Evolutionary conservation across 1,140 invertebrate genomes (phyloP), one percentile per base, ranked within the genome.

Genomic region (Drosophila sproati): DNA sequence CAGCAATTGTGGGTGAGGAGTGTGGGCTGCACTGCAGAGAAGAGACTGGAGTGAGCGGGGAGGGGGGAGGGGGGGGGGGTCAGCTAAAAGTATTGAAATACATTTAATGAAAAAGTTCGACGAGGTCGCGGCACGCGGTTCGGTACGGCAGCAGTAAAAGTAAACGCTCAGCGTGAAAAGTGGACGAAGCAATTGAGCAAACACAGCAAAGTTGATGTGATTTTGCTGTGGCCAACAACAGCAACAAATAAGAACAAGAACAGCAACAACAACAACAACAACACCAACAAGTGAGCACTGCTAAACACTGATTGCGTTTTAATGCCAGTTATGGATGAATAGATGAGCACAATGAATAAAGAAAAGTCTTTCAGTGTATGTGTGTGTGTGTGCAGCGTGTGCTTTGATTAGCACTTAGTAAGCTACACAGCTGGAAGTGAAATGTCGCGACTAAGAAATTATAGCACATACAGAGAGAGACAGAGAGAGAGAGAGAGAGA

Each of bases 91-190:
- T 88, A 88, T 88, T 89, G 85, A 88, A 88, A 89, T 88, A 88
- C 85, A 88, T 88, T 88, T 88, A 88, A 88, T 88, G 85, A 88
- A 89, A 88, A 88, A 88, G 85, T 88, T 88, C 70, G 77, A 68
- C 80, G 73, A 78, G 77, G 59, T 75, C 74, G 68, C 80, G 70
- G 60, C 20, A 20, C 20, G 20, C 20, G 20, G 20, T 20, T 20
- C 20, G 20, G 20, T 20, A 0, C 20, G 72, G 80, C 70, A 78
- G 48, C 48, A 64, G 64, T 54, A 73, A 62, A 37, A 54, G 47
- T 72, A 70, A 64, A 66, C 54, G 64, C 67, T 59, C 50, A 57
- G 34, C 32, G 34, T 12, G 54, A 39, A 71, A 32, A 51, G 60
- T 64, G 61, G 73, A 73, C 70, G 52, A 47, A 70, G 73, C 67